phyloP scores from a whole-genome alignment of 2,113 vertebrate species.

The Callorhinus ursinus region DNA sequence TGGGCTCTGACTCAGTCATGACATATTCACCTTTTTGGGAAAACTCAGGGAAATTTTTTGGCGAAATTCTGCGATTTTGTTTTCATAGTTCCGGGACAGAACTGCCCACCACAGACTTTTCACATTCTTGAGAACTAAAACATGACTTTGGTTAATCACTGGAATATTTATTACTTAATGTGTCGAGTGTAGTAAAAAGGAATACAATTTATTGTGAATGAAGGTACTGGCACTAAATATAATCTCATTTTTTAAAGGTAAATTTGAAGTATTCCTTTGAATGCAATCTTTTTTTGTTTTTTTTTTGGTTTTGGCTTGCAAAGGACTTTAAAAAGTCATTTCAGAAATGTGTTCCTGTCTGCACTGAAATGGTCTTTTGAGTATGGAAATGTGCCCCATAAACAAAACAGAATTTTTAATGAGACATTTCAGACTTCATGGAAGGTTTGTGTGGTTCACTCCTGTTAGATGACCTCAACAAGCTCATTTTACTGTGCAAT shows the following conservation, averaged over 20 bases:
- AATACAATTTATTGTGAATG: slow-evolving; percentile 17
- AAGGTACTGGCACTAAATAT: slow-evolving; percentile 1
- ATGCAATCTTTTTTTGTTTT: background rate
- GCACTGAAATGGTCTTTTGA: background rate
- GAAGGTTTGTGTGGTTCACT: background rate
- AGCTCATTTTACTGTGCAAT: background rate
- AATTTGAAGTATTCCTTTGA: background rate
- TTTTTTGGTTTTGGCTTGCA: background rate
- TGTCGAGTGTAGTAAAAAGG: slow-evolving; percentile 16
- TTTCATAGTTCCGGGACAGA: background rate
- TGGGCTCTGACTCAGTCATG: background rate
- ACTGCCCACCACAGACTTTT: background rate
- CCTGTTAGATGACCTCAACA: background rate
- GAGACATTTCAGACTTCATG: background rate
- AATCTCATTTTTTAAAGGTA: slow-evolving; percentile 22
- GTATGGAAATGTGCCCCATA: background rate
- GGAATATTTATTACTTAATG: slow-evolving; percentile 27
- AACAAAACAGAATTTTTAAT: slow-evolving; percentile 44
- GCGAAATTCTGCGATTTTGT: slow-evolving; percentile 13
- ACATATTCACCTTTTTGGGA: slow-evolving; percentile 38
- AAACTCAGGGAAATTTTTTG: background rate
- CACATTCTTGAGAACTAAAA: slow-evolving; percentile 52
- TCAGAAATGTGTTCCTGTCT: slow-evolving; percentile 49
- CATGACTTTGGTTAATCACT: background rate
- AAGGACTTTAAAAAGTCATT: slow-evolving; percentile 36